phyloP scores from a whole-genome alignment of 1,140 invertebrate species.

The Euwallacea similis region DNA sequence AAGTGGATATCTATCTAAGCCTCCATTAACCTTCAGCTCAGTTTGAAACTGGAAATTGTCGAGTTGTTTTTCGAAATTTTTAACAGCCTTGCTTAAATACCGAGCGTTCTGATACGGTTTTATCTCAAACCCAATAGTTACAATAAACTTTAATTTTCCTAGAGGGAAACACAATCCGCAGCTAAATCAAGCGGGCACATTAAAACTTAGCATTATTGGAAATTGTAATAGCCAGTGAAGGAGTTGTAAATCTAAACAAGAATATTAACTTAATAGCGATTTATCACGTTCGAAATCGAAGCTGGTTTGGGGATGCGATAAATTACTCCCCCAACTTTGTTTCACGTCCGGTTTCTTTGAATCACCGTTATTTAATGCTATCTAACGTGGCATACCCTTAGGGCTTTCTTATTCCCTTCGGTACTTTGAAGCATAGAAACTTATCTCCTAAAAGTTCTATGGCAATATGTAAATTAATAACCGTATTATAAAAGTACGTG shows the following conservation, averaged over 20 bases:
- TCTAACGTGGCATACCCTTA: slow-evolving; percentile 2
- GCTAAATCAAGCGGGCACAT: too few relatives aligned
- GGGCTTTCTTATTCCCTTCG: neutral
- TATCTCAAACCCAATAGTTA: too few relatives aligned
- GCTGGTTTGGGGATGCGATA: neutral
- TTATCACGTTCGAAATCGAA: slow-evolving; percentile 5
- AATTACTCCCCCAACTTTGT: neutral
- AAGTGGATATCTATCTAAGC: neutral
- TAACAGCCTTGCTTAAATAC: too few relatives aligned
- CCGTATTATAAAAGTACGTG: neutral
- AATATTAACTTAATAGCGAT: slow-evolving; percentile 3
- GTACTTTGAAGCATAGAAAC: too few relatives aligned
- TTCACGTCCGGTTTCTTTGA: slow-evolving; percentile 1
- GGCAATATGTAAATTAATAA: slow-evolving; percentile 1
- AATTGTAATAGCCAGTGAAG: neutral
- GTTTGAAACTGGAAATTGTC: too few relatives aligned
- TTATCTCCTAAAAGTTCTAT: too few relatives aligned
- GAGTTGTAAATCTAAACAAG: slow-evolving; percentile 1
- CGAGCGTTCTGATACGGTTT: too few relatives aligned
- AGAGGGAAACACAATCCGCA: too few relatives aligned
- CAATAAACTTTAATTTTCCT: too few relatives aligned
- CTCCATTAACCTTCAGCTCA: too few relatives aligned
- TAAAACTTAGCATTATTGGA: neutral
- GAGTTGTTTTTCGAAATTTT: too few relatives aligned
- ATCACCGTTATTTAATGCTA: slow-evolving; percentile 2